Percentiles rank a stretch among this genome's conserved stretches.
phyloP scores from a whole-genome alignment of 2,888 invertebrate genomes.

The Drosophila emarginata region DNA sequence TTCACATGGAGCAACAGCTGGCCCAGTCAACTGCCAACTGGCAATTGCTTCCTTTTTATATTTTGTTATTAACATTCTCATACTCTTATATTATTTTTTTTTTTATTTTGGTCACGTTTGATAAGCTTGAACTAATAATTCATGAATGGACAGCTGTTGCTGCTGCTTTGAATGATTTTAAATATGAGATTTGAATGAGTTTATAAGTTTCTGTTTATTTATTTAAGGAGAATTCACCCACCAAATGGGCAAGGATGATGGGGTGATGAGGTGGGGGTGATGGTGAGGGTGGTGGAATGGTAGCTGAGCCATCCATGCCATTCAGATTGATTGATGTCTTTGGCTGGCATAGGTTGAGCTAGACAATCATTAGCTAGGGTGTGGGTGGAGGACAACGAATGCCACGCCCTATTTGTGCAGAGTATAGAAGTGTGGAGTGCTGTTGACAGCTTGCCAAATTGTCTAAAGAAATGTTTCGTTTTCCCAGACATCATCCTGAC shows the following conservation, averaged over 20 bases:
- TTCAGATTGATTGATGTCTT: slow-evolving; percentile 71
- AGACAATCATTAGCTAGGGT: slow-evolving; percentile 71
- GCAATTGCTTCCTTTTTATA: slow-evolving; percentile 22
- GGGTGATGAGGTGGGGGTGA: neutral
- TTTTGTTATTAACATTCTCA: slow-evolving; percentile 30
- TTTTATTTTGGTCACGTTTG: slow-evolving; percentile 71
- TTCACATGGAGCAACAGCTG: slow-evolving; percentile 54
- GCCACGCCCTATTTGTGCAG: slow-evolving; percentile 48
- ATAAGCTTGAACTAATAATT: slow-evolving; percentile 73
- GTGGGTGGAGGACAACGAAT: slow-evolving; percentile 32
- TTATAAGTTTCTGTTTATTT: slow-evolving; percentile 74
- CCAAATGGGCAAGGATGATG: neutral
- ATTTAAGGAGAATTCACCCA: slow-evolving; percentile 50
- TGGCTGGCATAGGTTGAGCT: slow-evolving; percentile 48
- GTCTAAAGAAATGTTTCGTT: slow-evolving; percentile 54
- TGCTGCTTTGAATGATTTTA: slow-evolving; percentile 63
- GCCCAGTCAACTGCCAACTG: slow-evolving; percentile 57
- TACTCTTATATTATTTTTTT: slow-evolving; percentile 45
- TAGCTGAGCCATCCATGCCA: neutral
- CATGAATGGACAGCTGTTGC: slow-evolving; percentile 60
- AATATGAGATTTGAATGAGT: slow-evolving; percentile 75
- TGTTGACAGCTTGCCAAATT: slow-evolving; percentile 74
- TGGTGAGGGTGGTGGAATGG: slow-evolving; percentile 15
- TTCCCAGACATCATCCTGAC: slow-evolving; percentile 24
- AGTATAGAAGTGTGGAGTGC: slow-evolving; percentile 44